A percentile compares a stretch with the other conserved stretches of the same genome.
phyloP scores from a whole-genome alignment of 2,113 vertebrate genomes.

The Poecile atricapillus region DNA sequence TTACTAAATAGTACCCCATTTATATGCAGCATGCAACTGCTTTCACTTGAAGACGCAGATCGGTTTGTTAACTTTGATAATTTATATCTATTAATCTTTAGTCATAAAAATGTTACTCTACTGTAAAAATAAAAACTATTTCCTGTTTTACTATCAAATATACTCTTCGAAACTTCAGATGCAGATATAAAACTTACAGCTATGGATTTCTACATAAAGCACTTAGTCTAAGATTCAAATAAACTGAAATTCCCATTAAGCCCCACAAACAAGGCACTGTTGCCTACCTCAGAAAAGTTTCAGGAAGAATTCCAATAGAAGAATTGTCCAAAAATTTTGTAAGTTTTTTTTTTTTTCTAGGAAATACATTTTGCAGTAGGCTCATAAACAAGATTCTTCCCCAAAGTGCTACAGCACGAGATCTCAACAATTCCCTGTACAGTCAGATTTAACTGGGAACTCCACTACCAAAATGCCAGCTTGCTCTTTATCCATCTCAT shows the following conservation, averaged over 20 bases:
- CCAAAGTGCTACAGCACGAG: not conserved
- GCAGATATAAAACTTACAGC: not conserved
- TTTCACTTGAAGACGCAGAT: not conserved
- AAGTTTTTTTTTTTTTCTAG: not conserved
- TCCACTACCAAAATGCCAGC: not conserved
- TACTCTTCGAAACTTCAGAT: not conserved
- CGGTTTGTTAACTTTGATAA: not conserved
- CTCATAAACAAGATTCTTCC: not conserved
- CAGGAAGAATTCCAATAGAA: not conserved
- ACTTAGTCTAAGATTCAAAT: not conserved
- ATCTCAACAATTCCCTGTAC: not conserved
- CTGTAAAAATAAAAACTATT: not conserved
- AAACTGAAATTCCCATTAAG: not conserved
- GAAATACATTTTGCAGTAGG: not conserved
- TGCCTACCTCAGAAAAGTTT: not conserved
- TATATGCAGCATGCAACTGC: not conserved
- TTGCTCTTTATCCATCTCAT: not conserved
- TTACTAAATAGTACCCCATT: not conserved
- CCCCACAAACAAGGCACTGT: not conserved
- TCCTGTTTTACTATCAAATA: not conserved
- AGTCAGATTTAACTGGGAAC: not conserved
- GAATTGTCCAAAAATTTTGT: not conserved
- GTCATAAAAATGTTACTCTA: not conserved
- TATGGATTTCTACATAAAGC: not conserved
- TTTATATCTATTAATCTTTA: not conserved